These are phyloP conservation scores for Callorhinus ursinus DNA, from an alignment of 2,113 vertebrate species.

Conservation along the genomic window DNA sequence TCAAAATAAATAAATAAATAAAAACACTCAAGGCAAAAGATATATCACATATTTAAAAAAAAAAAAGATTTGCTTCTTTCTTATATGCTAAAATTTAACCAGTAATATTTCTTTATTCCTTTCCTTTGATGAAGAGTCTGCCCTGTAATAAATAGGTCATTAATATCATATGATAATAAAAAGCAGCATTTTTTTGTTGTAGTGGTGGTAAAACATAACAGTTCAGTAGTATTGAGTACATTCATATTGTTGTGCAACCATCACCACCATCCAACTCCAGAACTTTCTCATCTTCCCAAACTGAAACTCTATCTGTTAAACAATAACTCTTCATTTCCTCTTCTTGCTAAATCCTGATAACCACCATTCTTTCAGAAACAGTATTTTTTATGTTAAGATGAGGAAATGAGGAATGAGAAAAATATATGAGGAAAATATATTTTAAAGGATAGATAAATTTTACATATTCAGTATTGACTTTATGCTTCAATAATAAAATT, in stretches of 20 bases:
- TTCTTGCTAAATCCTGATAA: not conserved
- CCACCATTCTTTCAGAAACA: not conserved
- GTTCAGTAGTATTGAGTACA: not conserved
- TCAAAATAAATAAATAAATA: no score
- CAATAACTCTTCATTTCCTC: not conserved
- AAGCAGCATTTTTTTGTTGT: not conserved
- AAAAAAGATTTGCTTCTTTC: conserved; percentile 4
- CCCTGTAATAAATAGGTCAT: not conserved
- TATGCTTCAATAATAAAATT: not conserved
- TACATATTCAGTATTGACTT: not conserved
- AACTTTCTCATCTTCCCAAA: conserved; percentile 11
- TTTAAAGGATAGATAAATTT: conserved; percentile 1
- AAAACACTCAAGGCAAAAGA: no score
- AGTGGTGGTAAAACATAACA: not conserved
- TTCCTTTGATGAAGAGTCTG: not conserved
- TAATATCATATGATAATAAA: conserved; percentile 33
- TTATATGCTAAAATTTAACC: conserved; percentile 37
- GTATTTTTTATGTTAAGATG: not conserved
- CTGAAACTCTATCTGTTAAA: not conserved
- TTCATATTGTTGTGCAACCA: not conserved
- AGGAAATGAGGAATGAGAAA: not conserved
- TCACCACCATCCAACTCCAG: not conserved
- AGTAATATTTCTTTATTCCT: conserved; percentile 14
- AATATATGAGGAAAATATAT: not conserved
- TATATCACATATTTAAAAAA: no score